Conservation (phyloP, 2,797 vertebrate genomes). For the Semotilus atromaculatus region DNA sequence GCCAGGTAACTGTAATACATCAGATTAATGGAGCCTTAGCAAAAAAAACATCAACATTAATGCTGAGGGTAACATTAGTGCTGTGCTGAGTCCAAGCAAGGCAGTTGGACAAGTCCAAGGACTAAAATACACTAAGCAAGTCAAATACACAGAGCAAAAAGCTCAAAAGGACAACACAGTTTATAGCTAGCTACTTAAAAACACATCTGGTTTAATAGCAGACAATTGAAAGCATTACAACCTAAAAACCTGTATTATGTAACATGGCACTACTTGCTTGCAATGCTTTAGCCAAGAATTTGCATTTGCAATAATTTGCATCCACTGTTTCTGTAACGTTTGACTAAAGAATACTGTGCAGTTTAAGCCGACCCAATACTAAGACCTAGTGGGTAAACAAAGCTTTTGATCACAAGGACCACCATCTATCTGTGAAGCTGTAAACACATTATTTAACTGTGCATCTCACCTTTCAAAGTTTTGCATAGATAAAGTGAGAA, state of each 20-base stretch:
- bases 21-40: conserved; percentile 20
- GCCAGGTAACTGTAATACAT: neutral
- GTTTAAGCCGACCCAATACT: neutral
- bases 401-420: neutral
- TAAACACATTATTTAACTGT: neutral
- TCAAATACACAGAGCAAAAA: neutral
- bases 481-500: neutral
- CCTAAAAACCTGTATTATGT: neutral
- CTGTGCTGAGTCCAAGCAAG: neutral
- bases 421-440: neutral
- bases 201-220: neutral
- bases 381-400: neutral
- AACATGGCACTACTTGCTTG: neutral
- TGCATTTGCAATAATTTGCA: neutral
- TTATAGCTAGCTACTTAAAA: neutral
- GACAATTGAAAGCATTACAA: neutral
- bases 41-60: conserved; percentile 15
- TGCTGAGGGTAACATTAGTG: conserved; percentile 1
- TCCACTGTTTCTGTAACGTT: neutral
- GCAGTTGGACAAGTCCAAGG: neutral
- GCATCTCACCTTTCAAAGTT: neutral
- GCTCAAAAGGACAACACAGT: neutral
- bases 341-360: neutral
- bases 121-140: neutral
- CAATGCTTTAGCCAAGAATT: neutral